phyloP scores from a whole-genome alignment of 2,113 vertebrate species.

The Gasterosteus nipponicus region DNA sequence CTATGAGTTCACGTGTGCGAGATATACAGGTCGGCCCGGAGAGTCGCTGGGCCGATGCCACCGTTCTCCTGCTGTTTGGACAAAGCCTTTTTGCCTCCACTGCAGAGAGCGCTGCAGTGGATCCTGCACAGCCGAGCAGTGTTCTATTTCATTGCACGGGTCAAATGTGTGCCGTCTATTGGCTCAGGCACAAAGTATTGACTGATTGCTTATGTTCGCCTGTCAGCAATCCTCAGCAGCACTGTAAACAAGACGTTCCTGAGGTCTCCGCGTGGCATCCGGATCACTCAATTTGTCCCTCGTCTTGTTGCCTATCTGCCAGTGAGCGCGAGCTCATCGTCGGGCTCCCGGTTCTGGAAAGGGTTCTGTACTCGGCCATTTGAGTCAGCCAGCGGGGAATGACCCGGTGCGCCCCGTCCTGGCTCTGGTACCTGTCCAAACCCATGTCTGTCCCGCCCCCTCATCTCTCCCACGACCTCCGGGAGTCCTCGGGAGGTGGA shows the following conservation, averaged over 20 bases:
- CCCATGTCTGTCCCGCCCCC: constrained; percentile 41
- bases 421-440: constrained; percentile 47
- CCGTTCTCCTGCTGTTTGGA: constrained; percentile 19
- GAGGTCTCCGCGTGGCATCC: neutral
- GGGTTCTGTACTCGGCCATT: constrained; percentile 11
- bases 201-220: neutral
- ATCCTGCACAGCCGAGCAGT: neutral
- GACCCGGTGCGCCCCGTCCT: constrained; percentile 18
- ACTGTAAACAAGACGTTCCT: neutral
- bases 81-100: neutral
- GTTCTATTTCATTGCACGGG: neutral
- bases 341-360: constrained; percentile 14
- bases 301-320: constrained; percentile 46
- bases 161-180: neutral
- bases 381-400: constrained; percentile 46
- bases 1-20: constrained; percentile 40
- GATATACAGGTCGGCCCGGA: constrained; percentile 25
- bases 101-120: neutral
- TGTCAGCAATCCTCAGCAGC: neutral
- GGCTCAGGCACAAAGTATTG: neutral
- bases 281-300: neutral
- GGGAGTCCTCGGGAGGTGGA: constrained; percentile 50
- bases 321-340: constrained; percentile 29
- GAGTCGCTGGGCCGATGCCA: neutral
- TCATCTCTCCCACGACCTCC: constrained; percentile 67